Evolutionary conservation across 2,888 invertebrate genomes (phyloP), one percentile per base, ranked within the genome.

Genomic region (Catonia carolina): DNA sequence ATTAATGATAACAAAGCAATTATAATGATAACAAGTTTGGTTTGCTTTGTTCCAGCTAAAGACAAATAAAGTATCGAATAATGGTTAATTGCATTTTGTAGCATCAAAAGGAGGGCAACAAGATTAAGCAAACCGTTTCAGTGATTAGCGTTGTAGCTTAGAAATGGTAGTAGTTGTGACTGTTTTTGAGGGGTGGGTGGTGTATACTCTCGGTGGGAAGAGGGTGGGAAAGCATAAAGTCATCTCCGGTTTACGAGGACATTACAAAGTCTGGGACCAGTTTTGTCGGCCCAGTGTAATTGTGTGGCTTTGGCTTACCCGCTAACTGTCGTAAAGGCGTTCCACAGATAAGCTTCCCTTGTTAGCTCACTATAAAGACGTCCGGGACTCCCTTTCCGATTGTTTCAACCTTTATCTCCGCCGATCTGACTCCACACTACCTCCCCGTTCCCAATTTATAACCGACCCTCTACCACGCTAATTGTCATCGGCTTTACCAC

Each of bases 281-380:
- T 45, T 45, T 45, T 27, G 27, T 45, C 22, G 45, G 45, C 27
- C 45, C 27, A 23, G 45, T 45, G 45, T 45, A 45, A 45, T 45
- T 45, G 45, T 45, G 27, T 27, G 27, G 27, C 27, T 27, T 27
- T 27, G 27, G 27, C 27, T 27, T 27, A 27, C 27, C 27, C 27
- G 27, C 27, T 27, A 27, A 27, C 23, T 45, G 45, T 45, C 45
- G 27, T 45, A 45, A 45, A 45, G 45, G 45, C 22, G 45, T 27
- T 10, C 18, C 51, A 37, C 52, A 37, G 52, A 52, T 52, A 52
- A 52, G 52, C 52, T 41, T 41, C 27, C 41, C 41, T 52, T 52
- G 52, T 52, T 52, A 52, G 41, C 52, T 52, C 41, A 39, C 37
- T 39, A 52, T 52, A 52, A 52, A 52, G 52, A 52, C 52, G 41